phyloP scores from a whole-genome alignment of 2,888 invertebrate species.

The Periphyllus acericola region DNA sequence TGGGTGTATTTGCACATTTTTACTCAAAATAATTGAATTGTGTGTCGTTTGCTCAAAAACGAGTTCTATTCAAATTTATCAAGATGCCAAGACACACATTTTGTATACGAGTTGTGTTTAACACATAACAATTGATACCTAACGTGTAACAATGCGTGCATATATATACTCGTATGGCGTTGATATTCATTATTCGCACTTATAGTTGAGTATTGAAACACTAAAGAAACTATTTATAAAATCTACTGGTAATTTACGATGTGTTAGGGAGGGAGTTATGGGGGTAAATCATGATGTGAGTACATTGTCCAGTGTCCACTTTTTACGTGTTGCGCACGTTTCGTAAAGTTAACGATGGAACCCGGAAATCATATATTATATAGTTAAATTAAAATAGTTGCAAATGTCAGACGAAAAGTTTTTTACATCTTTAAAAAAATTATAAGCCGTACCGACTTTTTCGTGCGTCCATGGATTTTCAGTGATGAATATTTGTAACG shows the following conservation, averaged over 20 bases:
- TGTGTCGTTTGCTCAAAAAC: neutral
- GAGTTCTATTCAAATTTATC: slow-evolving; percentile 17
- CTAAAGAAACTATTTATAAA: neutral
- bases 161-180: no score
- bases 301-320: neutral
- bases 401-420: no score
- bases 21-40: slow-evolving; percentile 19
- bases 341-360: neutral
- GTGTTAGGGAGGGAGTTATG: neutral
- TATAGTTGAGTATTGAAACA: neutral
- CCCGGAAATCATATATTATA: no score
- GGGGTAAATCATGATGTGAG: neutral
- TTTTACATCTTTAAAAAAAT: no score
- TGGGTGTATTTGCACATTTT: slow-evolving; percentile 32
- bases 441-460: no score
- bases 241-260: neutral
- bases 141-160: neutral
- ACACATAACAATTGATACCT: neutral
- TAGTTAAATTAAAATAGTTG: no score
- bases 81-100: neutral
- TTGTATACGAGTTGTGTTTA: neutral
- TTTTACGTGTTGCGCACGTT: neutral
- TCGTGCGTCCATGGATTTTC: no score
- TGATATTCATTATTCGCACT: neutral
- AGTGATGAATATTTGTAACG: no score